These are phyloP conservation scores for Epinotia ramella DNA, from an alignment of 2,888 invertebrate species.

Conservation along the genomic window DNA sequence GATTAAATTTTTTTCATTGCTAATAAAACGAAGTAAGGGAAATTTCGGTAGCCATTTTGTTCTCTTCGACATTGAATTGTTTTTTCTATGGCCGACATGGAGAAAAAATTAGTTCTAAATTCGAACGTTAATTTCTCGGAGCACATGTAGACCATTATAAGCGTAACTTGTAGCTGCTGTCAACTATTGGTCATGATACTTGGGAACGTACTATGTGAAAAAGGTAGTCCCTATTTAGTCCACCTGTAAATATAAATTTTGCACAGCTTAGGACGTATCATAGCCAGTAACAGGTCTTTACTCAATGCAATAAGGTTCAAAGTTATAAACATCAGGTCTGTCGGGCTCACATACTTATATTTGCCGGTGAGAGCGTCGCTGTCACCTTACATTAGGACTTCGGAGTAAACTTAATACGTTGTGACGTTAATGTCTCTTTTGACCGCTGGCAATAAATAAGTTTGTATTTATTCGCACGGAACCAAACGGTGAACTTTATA, in stretches of 20 bases:
- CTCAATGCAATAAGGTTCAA: neutral
- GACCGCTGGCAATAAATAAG: conserved; percentile 18
- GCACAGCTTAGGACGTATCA: neutral
- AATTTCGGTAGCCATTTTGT: no score
- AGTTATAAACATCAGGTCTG: neutral
- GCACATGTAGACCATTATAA: no score
- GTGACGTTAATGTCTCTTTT: conserved; percentile 31
- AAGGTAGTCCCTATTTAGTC: conserved; percentile 26
- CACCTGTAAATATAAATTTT: conserved; percentile 3
- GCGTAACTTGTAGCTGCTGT: no score
- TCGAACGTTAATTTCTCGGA: no score
- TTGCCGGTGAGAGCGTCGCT: conserved; percentile 8
- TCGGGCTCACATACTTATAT: conserved; percentile 17
- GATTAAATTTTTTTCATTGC: no score
- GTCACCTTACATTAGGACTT: conserved; percentile 24
- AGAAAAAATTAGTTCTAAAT: no score
- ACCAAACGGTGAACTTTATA: conserved; percentile 48
- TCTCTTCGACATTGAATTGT: no score
- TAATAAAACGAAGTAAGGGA: no score
- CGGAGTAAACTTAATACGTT: conserved; percentile 17
- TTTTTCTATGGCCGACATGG: no score
- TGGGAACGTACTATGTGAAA: neutral
- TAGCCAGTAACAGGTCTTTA: neutral
- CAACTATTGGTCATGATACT: neutral
- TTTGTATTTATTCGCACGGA: conserved; percentile 54